phyloP scores from a whole-genome alignment of 2,888 invertebrate genomes.

The Lottia gigantea region DNA sequence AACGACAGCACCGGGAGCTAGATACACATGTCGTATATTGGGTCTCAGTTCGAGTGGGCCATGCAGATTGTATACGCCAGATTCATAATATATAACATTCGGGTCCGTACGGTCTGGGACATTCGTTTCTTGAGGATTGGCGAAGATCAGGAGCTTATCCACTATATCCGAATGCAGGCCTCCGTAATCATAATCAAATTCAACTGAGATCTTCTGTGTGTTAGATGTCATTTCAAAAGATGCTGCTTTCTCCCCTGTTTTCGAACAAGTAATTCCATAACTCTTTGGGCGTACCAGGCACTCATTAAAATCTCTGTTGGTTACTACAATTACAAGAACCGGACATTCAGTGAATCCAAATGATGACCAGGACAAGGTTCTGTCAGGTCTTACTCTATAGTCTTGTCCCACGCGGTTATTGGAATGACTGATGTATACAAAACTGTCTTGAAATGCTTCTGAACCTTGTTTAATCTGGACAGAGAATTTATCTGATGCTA shows the following conservation, averaged over 20 bases:
- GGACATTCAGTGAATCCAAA: slow-evolving; percentile 18
- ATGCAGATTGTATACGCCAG: slow-evolving; percentile 20
- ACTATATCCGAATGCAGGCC: slow-evolving; percentile 15
- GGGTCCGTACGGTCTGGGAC: slow-evolving; percentile 18
- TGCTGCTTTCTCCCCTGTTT: slow-evolving; percentile 21
- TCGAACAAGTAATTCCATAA: slow-evolving; percentile 19
- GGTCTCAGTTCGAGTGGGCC: slow-evolving; percentile 22
- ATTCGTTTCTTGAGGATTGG: slow-evolving; percentile 25
- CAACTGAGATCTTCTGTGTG: slow-evolving; percentile 28
- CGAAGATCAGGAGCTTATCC: slow-evolving; percentile 28
- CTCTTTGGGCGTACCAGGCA: slow-evolving; percentile 26
- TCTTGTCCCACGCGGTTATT: slow-evolving; percentile 10
- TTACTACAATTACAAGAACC: slow-evolving; percentile 15
- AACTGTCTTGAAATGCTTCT: not conserved
- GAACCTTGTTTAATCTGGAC: not conserved
- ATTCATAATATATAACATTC: slow-evolving; percentile 22
- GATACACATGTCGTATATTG: slow-evolving; percentile 21
- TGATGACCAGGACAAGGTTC: slow-evolving; percentile 25
- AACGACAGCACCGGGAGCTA: slow-evolving; percentile 26
- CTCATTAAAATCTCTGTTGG: slow-evolving; percentile 17
- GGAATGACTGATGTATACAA: slow-evolving; percentile 12
- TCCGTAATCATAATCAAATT: slow-evolving; percentile 28
- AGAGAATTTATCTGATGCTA: slow-evolving; percentile 11
- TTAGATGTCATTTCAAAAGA: slow-evolving; percentile 19
- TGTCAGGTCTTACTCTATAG: slow-evolving; percentile 1